Base-by-base conservation (phyloP, 2,888 invertebrate species). In the Agonopterix alstromeriana region DNA sequence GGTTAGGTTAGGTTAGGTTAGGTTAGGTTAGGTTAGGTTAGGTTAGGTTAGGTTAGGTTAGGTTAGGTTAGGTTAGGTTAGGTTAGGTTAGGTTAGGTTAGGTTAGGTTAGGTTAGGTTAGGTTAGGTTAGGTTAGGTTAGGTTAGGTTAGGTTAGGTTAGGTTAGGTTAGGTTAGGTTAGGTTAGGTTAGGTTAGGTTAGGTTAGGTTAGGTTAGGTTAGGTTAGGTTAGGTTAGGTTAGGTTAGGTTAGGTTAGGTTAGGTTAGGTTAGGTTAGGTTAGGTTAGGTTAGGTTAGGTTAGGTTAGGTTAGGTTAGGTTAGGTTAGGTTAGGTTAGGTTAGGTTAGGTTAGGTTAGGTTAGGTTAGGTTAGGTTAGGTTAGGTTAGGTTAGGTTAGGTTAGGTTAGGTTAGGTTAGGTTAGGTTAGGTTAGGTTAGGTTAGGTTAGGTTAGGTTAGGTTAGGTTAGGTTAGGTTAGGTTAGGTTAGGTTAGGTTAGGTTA, bases 31-130 rank as follows among this genome's bases (percentile, higher is more conserved):
- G 53, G 53, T 54, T 53, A 53, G 54, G 54, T 54, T 49, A 52
- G 54, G 53, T 54, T 53, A 53, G 53, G n/a, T n/a, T n/a, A n/a
- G n/a, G n/a, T n/a, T n/a, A n/a, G n/a, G n/a, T n/a, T n/a, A n/a
- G n/a, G n/a, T 56, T 56, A 53, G 54, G 54, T 56, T 56, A 46
- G 46, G 46, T 46, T 46, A 46, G 46, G 46, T 49, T 49, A 45
- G 45, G 45, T 49, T 49, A 50, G 50, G 55, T 53, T 53, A 50
- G 53, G 51, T 55, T 51, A 49, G 53, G 51, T 52, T 49, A 49
- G 55, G 54, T 54, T 54, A 50, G 52, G 51, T 56, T 56, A 53
- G 56, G 56, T 56, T 56, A 52, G 56, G 53, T 56, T 54, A 54
- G 54, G 54, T 57, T 54, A 50, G 53, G 54, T 54, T 54, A 54